Base-by-base conservation (phyloP, 2,113 vertebrate species). In the Cyprinodon brontotheroides region DNA sequence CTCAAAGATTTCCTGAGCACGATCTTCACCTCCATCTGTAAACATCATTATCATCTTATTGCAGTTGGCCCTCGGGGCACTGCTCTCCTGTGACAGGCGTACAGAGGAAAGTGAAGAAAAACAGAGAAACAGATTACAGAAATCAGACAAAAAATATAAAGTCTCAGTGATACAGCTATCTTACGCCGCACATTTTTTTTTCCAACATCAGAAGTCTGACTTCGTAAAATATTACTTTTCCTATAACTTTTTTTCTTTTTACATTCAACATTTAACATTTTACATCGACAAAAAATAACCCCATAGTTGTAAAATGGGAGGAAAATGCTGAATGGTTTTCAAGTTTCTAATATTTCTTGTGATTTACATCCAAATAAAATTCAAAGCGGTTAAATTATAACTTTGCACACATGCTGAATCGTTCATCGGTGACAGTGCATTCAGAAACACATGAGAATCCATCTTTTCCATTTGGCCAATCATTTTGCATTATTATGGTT, bases 41-140 rank as follows among this genome's bases (percentile, higher is more conserved):
- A 99, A 99, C 97, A 99, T 98, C 98, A 99, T 99, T 93, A 99
- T 99, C 96, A 99, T 98, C 94, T 99, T 99, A 90, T 99, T 99
- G 93, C 98, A 99, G 95, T 97, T 97, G 90, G 98, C 98, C 74
- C 97, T 95, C 0, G 96, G 97, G 93, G 97, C 94, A 71, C 94
- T 97, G 92, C 93, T 96, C 94, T 98, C 95, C 47, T 83, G 92
- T 88, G 80, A 68, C 57, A 74, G 15, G 47, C 29, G 48, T 43
- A n/a, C 36, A 13, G 67, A 62, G 68, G 59, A 29, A 48, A 48
- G 57, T 14, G n/a, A 61, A 61, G n/a, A 36, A 45, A 68, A 57
- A 60, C 61, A 66, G 43, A 37, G 45, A 70, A 20, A 76, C 48
- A 74, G 45, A 77, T 89, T 79, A 82, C 53, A 47, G 43, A 59